phyloP scores from a whole-genome alignment of 2,113 vertebrate species.

The Myotis davidii region DNA sequence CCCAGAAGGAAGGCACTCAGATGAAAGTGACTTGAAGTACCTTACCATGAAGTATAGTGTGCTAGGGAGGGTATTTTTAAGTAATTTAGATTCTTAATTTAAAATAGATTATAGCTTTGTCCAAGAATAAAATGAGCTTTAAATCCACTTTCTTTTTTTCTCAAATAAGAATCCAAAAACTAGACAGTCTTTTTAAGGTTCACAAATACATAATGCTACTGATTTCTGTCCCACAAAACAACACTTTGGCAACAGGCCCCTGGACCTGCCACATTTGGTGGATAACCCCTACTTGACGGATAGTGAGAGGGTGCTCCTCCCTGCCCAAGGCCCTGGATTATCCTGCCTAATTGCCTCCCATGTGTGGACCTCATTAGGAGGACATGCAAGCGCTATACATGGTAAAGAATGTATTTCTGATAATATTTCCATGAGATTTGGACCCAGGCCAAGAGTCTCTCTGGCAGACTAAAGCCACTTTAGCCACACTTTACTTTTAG shows the following conservation, averaged over 20 bases:
- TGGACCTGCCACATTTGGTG: constrained; percentile 28
- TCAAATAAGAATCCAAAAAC: neutral
- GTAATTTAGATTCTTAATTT: constrained; percentile 43
- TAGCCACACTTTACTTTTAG: constrained; percentile 56
- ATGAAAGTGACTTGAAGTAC: neutral
- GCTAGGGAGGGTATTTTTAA: neutral
- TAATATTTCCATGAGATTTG: constrained; percentile 57
- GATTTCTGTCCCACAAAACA: constrained; percentile 34
- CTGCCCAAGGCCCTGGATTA: neutral
- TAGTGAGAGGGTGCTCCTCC: neutral
- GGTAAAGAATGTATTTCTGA: constrained; percentile 68
- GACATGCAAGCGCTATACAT: constrained; percentile 26
- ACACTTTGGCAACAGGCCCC: neutral
- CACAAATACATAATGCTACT: constrained; percentile 2
- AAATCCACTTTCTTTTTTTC: neutral
- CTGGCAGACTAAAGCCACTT: constrained; percentile 64
- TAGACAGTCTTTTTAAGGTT: neutral
- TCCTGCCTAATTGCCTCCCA: constrained; percentile 32
- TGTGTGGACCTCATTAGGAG: constrained; percentile 41
- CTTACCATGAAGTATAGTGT: neutral
- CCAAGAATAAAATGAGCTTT: constrained; percentile 40
- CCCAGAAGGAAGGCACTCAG: neutral
- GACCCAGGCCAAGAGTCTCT: constrained; percentile 61
- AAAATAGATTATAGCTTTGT: neutral
- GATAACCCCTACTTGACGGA: constrained; percentile 13